phyloP scores from a whole-genome alignment of 1,140 invertebrate species.

The Heterodera carotae region DNA sequence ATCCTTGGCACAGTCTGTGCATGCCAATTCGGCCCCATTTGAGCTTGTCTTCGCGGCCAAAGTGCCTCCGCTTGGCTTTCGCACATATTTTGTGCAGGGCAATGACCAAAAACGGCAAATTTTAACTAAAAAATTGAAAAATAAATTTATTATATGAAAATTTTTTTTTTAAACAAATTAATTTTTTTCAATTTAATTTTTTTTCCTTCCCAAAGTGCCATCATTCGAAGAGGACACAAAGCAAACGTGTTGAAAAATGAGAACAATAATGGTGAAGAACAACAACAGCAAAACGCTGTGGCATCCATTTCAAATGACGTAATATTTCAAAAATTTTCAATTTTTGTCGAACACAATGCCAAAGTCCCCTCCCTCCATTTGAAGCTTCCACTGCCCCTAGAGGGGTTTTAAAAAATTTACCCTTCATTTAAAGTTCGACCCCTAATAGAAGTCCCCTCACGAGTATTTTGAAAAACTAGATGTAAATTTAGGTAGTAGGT shows the following conservation, averaged over 20 bases:
- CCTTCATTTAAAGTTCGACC: too few species aligned
- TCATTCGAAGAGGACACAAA: background rate
- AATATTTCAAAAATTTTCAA: too few species aligned
- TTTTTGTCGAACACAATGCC: too few species aligned
- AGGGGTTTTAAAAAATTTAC: too few species aligned
- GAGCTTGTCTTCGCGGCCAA: constrained; percentile 24
- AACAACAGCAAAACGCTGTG: constrained; percentile 9
- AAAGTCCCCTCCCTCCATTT: too few species aligned
- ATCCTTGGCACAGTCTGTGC: background rate
- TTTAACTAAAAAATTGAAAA: background rate
- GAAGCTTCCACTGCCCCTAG: too few species aligned
- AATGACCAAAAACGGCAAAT: constrained; percentile 5
- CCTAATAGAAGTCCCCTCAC: too few species aligned
- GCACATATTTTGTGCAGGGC: constrained; percentile 33
- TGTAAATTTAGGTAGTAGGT: too few species aligned
- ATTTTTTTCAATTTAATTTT: background rate
- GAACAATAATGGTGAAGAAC: background rate
- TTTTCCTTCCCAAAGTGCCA: background rate
- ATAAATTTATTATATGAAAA: background rate
- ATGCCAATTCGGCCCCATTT: constrained; percentile 23
- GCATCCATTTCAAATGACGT: constrained; percentile 15
- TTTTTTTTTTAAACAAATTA: constrained; percentile 1
- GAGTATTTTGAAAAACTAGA: too few species aligned
- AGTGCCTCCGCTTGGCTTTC: constrained; percentile 33
- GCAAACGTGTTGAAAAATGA: background rate